phyloP scores from a whole-genome alignment of 1,140 invertebrate species.

The Caenorhabditis brenneri region DNA sequence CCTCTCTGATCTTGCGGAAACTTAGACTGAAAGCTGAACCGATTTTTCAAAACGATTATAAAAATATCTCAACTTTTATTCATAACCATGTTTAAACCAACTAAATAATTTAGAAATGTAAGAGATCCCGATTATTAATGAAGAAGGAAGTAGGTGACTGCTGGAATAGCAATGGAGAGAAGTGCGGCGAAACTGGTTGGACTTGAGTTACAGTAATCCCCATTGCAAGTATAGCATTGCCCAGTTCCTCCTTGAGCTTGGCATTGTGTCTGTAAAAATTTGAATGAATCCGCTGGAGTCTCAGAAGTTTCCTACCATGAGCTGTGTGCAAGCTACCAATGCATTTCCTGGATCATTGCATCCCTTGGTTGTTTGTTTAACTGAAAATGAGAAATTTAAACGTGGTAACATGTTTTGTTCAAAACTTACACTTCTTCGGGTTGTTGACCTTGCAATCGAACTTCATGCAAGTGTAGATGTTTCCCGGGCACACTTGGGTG shows the following conservation, averaged over 20 bases:
- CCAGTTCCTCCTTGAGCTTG: conserved; percentile 25
- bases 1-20: too few species aligned
- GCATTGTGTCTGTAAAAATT: not conserved
- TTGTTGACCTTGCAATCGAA: conserved; percentile 19
- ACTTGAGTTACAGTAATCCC: conserved; percentile 18
- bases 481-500: conserved; percentile 21
- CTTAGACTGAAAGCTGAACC: too few species aligned
- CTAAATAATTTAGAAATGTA: not conserved
- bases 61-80: not conserved
- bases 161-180: not conserved
- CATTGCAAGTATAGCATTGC: conserved; percentile 17
- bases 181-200: not conserved
- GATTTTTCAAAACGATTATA: too few species aligned
- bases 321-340: not conserved
- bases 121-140: not conserved
- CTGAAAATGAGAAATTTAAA: not conserved
- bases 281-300: not conserved
- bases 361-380: conserved; percentile 1
- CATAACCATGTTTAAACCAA: not conserved
- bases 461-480: conserved; percentile 32
- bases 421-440: conserved; percentile 10
- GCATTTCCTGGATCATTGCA: conserved; percentile 29
- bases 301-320: too few species aligned
- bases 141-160: not conserved
- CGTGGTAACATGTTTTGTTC: too few species aligned